Percentiles rank a stretch among this genome's conserved stretches.
These are phyloP conservation scores for Crossaster papposus DNA, from an alignment of 53 echinoderm and acorn worm genomes.

Conservation along the genomic window DNA sequence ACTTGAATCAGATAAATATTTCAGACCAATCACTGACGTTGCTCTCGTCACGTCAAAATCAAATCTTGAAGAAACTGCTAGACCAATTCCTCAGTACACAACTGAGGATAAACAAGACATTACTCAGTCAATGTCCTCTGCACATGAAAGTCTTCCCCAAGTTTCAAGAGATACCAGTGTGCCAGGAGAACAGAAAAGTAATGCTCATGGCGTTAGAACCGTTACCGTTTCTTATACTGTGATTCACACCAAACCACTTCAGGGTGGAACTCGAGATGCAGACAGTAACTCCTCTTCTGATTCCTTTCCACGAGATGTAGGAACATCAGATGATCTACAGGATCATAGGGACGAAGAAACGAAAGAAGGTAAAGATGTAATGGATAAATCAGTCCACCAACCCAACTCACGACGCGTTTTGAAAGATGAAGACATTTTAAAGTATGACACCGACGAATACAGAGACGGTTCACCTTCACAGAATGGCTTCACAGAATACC, in stretches of 20 bases:
- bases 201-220: background rate
- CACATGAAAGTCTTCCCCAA: background rate
- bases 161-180: background rate
- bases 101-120: background rate
- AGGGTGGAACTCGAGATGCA: background rate
- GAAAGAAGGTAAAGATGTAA: background rate
- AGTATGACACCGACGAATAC: background rate
- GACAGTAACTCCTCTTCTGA: background rate
- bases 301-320: background rate
- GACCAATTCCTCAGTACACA: constrained; percentile 6
- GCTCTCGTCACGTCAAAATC: background rate
- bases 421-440: background rate
- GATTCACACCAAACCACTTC: constrained; percentile 33
- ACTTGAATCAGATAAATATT: constrained; percentile 31
- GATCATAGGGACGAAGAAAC: background rate
- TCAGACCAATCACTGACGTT: constrained; percentile 35
- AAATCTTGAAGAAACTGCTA: background rate
- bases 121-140: background rate
- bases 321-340: background rate
- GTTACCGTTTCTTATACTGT: constrained; percentile 43
- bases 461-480: background rate
- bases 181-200: constrained; percentile 6
- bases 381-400: background rate
- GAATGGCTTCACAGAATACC: background rate
- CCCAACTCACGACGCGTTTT: background rate